Base-by-base conservation (phyloP, 1,140 invertebrate species). In the Lasaia peninsularis region DNA sequence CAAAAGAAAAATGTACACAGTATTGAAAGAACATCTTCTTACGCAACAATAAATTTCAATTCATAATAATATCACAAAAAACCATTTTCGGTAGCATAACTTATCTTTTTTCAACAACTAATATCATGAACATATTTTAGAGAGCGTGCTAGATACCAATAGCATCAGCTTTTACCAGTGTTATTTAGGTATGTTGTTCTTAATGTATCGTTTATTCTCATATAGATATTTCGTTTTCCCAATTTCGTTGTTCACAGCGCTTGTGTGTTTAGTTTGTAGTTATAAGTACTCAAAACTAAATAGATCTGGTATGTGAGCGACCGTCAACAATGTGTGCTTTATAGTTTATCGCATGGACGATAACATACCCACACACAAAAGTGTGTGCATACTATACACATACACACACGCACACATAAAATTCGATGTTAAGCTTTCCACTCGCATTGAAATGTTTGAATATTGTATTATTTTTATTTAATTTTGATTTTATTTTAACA, bases 231-330 rank as follows among this genome's bases (percentile, higher is more conserved):
- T 53, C 52, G 52, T 33, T 35, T 34, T 11, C 52, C 35, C 58
- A 28, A 63, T 63, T 58, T 63, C 61, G 28, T 31, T 66, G 14
- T 35, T 57, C 56, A 58, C 62, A 67, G 63, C 57, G 67, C 69
- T 71, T 71, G 21, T 64, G 56, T 64, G 60, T 56, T 57, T 52
- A 65, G 59, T 52, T 59, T 60, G 35, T 67, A 70, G 67, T 58
- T 49, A 53, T 53, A 52, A 56, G 33, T 56, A 56, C 58, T 63
- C 58, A 35, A 60, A 54, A 57, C 55, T 54, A 73, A 57, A 62
- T 63, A 67, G 56, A 65, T 86, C 86, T 86, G 84, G 86, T 88
- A 88, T 88, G 86, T 88, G 86, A 88, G 86, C 86, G 65, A 85
- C 79, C 78, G 79, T 76, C 65, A 66, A 83, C 58, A 80, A 69